Conservation (phyloP, 2,113 vertebrate species). For the Sinocyclocheilus maitianheensis region DNA sequence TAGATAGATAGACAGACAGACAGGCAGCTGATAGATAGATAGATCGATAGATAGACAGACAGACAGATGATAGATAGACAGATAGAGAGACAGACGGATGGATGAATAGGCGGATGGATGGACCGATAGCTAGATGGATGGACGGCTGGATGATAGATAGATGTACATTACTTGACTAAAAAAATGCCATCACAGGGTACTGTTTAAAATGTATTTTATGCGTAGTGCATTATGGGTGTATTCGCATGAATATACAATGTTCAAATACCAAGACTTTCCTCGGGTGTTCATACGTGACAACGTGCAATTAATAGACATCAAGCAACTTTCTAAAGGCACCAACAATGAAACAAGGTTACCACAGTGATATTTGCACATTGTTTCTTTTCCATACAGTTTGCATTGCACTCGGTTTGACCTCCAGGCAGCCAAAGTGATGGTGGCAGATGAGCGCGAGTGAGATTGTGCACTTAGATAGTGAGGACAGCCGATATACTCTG, state of each 20-base stretch:
- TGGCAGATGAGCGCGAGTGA: not conserved
- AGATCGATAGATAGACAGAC: not conserved
- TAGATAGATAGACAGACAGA: not conserved
- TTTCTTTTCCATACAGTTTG: not conserved
- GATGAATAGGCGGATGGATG: too few relatives aligned
- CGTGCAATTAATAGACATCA: not conserved
- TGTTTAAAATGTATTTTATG: too few relatives aligned
- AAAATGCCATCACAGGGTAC: too few relatives aligned
- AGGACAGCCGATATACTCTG: slow-evolving; percentile 21
- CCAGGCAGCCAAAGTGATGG: not conserved
- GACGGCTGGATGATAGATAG: not conserved
- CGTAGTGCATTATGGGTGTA: not conserved
- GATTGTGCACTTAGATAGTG: not conserved
- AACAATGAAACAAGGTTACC: not conserved
- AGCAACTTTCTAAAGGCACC: not conserved
- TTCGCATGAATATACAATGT: not conserved
- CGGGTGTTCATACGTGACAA: not conserved
- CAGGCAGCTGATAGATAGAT: too few relatives aligned
- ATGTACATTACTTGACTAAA: not conserved
- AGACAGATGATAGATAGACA: too few relatives aligned
- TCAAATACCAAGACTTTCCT: not conserved
- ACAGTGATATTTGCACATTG: not conserved
- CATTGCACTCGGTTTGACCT: slow-evolving; percentile 17
- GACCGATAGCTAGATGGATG: too few relatives aligned
- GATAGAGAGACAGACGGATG: not conserved